Base-by-base conservation (phyloP, 53 echinoderm and acorn worm genomes). In the Luidia sarsii region DNA sequence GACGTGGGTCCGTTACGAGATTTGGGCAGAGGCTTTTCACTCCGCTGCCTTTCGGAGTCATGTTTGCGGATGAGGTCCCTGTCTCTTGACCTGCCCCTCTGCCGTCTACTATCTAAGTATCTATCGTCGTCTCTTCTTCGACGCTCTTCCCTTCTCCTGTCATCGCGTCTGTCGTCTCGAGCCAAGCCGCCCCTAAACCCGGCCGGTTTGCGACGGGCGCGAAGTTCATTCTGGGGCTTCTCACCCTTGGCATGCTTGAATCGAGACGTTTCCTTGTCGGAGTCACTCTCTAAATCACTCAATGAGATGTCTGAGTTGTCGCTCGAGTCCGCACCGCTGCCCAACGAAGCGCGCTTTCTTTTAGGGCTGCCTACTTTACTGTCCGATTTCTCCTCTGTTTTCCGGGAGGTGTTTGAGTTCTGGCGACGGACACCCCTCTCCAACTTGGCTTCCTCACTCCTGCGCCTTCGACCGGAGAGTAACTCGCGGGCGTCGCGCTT, bases 241-340 rank as follows among this genome's bases (percentile, higher is more conserved):
- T 77, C 77, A 60, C 77, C 61, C 43, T 60, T 77, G 28, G 73
- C 59, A 38, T 84, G 72, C 46, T 86, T 86, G 35, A 86, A 86
- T 7, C 79, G 77, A 3, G 86, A 71, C 16, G 83, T 82, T 46
- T 88, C 92, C 28, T 68, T 60, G 23, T 85, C 88, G 21, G 90
- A 88, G 2, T 94, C 94, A 54, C 82, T 88, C 46, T 94, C 94
- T 15, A 83, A 45, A 32, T 77, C 83, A 56, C 72, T 67, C 7
- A 74, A 24, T 7, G 77, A 77, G 55, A 77, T 77, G 16, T 77
- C 77, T 7, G 77, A 77, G 20, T 61, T 28, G 1, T 46, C 2
- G 31, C n/a, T 46, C 7, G 77, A 48, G 33, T 45, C 48, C 45
- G 15, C 19, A 18, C n/a, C 77, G 38, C 59, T 39, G 16, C 22